Conservation (phyloP, 1,140 invertebrate species). For the Drosophila pachea region DNA sequence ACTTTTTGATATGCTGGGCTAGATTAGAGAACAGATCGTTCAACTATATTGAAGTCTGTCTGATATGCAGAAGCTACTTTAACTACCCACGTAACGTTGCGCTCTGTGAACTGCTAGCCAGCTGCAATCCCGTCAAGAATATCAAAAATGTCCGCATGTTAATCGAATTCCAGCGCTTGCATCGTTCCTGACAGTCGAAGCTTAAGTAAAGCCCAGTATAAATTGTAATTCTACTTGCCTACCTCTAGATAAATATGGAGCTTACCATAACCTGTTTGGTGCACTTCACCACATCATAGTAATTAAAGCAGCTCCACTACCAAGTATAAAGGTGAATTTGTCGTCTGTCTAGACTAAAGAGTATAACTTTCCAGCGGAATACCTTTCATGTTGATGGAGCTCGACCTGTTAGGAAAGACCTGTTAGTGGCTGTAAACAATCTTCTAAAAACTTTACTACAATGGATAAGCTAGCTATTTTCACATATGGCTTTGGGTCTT, state of each 20-base stretch:
- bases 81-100: conserved; percentile 45
- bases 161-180: conserved; percentile 29
- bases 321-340: conserved; percentile 6
- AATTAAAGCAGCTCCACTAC: conserved; percentile 12
- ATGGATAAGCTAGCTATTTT: no score
- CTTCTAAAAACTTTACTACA: no score
- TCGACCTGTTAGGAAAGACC: not conserved
- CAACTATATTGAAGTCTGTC: not conserved
- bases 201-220: conserved; percentile 16
- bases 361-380: conserved; percentile 6
- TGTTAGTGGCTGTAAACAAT: not conserved
- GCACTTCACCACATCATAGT: conserved; percentile 12
- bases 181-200: conserved; percentile 14
- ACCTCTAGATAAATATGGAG: not conserved
- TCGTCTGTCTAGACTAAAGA: not conserved
- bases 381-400: not conserved
- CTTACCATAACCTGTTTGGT: conserved; percentile 62
- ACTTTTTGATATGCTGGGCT: conserved; percentile 51
- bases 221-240: not conserved
- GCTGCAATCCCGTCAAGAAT: conserved; percentile 20
- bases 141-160: conserved; percentile 36
- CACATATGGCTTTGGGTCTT: no score
- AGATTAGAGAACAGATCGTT: not conserved
- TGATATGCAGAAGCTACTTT: not conserved
- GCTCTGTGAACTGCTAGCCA: conserved; percentile 23